A percentile compares a stretch with the other conserved stretches of the same genome.
Evolutionary conservation across 2,888 invertebrate species (phyloP).

Genomic region (Taenaris catops): DNA sequence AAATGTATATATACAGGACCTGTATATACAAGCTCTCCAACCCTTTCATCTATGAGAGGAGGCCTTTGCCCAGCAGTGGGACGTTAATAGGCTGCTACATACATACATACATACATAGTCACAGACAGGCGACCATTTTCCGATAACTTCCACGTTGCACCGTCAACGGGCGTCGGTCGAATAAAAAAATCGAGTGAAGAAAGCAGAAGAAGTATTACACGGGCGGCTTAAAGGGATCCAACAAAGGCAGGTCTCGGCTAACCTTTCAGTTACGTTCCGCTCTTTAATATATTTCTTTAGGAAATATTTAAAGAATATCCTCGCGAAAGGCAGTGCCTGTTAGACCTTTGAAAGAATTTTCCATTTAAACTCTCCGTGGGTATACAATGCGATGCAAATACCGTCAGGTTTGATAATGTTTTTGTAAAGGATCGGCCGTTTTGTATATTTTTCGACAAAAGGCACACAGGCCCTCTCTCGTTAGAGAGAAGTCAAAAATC

Average conservation of each 20-base stretch:
- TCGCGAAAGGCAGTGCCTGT: conserved; percentile 13
- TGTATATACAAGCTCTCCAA: too few relatives aligned
- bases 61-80: too few relatives aligned
- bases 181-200: background rate
- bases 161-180: conserved; percentile 1
- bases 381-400: background rate
- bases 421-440: too few relatives aligned
- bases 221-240: conserved; percentile 3
- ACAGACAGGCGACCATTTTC: too few relatives aligned
- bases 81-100: too few relatives aligned
- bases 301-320: conserved; percentile 16
- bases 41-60: too few relatives aligned
- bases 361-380: background rate
- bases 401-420: too few relatives aligned
- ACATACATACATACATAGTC: too few relatives aligned
- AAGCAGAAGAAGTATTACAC: background rate
- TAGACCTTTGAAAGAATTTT: conserved; percentile 13
- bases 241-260: conserved; percentile 8
- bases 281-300: conserved; percentile 11
- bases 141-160: background rate
- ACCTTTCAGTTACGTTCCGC: conserved; percentile 5
- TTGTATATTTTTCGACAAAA: too few relatives aligned
- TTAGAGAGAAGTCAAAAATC: too few relatives aligned
- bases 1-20: too few relatives aligned
- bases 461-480: too few relatives aligned